Base-by-base conservation (phyloP, 2,113 vertebrate genomes). In the Irena cyanogastra region DNA sequence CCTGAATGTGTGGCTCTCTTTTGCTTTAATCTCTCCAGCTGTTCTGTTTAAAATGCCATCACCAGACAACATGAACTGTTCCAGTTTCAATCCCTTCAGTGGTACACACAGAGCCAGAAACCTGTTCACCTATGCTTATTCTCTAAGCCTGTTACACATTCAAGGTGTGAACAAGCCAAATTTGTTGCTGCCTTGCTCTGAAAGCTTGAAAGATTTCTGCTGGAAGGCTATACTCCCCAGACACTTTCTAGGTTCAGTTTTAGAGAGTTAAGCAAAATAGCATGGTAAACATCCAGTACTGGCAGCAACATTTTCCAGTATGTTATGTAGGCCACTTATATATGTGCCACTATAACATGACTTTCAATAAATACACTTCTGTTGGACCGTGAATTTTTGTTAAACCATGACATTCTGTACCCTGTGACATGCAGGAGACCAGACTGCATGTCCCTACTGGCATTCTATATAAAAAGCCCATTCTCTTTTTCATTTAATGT, bases 401-500 rank as follows among this genome's bases (percentile, higher is more conserved):
- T 44, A 54, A 65, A 54, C 39, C 39, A 15, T 1, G 2, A 35
- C 31, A 52, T 45, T 80, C 42, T 80, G 50, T 35, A 50, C 22
- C 44, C 82, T 75, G 28, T 81, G 85, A 52, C 41, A 75, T 22
- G 52, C 41, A 83, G 50, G 63, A 74, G 33, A 26, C 64, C 75
- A 93, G 47, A 64, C 27, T 81, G 68, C 78, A 65, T 31, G 14
- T 68, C 61, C 47, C 79, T 86, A 30, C 30, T 75, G 39, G 52
- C 39, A 37, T 93, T 86, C 59, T 85, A 39, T 65, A 57, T 79
- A 69, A 85, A 85, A 81, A 91, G 70, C 17, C 33, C 17, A 54
- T 85, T 93, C 54, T 93, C 17, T 65, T 95, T 76, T 86, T 44
- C 26, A 53, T 56, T 81, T 78, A 30, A n/a, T 84, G 71, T 77